Base-by-base conservation (phyloP, 2,113 vertebrate species). In the Vulpes ferrilata region DNA sequence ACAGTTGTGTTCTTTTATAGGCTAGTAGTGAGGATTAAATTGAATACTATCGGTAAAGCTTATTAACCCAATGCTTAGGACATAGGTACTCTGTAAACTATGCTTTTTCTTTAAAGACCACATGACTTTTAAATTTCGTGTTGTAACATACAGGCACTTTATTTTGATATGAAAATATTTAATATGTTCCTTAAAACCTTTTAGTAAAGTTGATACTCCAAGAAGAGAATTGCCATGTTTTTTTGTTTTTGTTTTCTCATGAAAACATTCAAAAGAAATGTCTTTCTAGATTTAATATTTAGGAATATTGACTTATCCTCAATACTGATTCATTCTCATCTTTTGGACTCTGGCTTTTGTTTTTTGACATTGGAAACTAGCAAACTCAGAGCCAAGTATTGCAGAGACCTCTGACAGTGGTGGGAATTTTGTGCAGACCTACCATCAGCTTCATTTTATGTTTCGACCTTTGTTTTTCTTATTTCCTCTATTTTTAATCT, bases 41-140 rank as follows among this genome's bases (percentile, higher is more conserved):
- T 7, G 4, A 96, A 67, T 32, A 32, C n/a, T 65, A 0, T 90
- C 30, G 27, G 11, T 92, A 84, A 94, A 90, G 38, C 16, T 76
- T 65, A 85, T 48, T 25, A 51, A 43, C 43, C 43, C 30, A 93
- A 32, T 76, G 62, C 69, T 55, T 97, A 12, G n/a, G 62, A 67
- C 22, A 3, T 51, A 79, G 11, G 15, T 62, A 10, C 51, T 92
- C n/a, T 88, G 11, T 51, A 78, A 82, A 82, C 62, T 30, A 7
- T 65, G n/a, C 25, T 35, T 88, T 90, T 91, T 67, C 80, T 95
- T 86, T 60, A 76, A 90, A 90, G 81, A 25, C 16, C n/a, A 80
- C 1, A 4, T 51, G 30, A 22, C 57, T 88, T 76, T 86, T 80
- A 5, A 69, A 60, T 71, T 81, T 81, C n/a, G 43, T 57, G 12